These are phyloP conservation scores for Vulpes vulpes DNA, from an alignment of 2,113 vertebrate genomes.

Conservation along the genomic window DNA sequence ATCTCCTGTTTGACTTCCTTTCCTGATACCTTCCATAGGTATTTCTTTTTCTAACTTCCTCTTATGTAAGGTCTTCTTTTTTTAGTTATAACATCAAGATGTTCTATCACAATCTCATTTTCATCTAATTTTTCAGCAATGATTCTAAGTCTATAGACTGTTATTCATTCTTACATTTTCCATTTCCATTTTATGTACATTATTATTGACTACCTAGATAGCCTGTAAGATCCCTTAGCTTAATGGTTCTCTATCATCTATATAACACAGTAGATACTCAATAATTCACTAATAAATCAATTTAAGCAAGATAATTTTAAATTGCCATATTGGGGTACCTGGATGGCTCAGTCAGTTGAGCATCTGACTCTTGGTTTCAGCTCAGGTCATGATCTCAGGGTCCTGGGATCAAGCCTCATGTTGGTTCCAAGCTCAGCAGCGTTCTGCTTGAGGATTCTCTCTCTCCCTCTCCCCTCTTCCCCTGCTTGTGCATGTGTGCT, in stretches of 20 bases:
- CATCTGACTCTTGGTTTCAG: neutral
- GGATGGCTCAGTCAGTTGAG: neutral
- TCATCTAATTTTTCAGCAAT: neutral
- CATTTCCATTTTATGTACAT: slow-evolving; percentile 29
- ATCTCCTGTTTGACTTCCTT: neutral
- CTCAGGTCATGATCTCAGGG: neutral
- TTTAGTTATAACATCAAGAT: neutral
- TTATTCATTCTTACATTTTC: neutral
- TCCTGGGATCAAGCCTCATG: neutral
- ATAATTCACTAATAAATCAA: slow-evolving; percentile 34
- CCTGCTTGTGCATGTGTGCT: neutral
- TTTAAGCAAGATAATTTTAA: slow-evolving; percentile 31
- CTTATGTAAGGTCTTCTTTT: neutral
- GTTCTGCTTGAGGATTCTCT: neutral
- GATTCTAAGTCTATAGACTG: neutral
- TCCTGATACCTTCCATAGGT: neutral
- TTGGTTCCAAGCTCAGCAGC: neutral
- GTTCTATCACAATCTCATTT: slow-evolving; percentile 5
- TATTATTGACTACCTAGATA: neutral
- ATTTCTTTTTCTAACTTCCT: neutral
- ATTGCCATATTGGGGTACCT: neutral
- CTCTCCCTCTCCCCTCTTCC: neutral
- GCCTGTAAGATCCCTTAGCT: neutral
- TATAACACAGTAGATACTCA: neutral
- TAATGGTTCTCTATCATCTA: neutral